Percentiles rank a stretch among this genome's conserved stretches.
Evolutionary conservation across 2,113 vertebrate species (phyloP).

Genomic region (Leucoraja erinaceus): DNA sequence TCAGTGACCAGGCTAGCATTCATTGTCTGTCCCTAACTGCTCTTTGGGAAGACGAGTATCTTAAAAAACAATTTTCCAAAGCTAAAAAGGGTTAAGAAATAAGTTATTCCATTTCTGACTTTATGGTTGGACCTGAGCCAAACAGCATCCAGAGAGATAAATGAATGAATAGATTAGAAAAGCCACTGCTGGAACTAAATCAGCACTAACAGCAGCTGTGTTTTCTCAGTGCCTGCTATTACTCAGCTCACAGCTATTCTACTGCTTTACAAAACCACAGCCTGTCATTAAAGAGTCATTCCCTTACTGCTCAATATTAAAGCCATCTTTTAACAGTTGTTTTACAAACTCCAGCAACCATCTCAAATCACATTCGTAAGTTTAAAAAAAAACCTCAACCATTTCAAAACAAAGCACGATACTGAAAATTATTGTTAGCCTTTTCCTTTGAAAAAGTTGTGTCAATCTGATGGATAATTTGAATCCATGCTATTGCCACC

Average conservation of each 20-base stretch:
- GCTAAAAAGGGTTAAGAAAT: slow-evolving; percentile 29
- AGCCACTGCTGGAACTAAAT: slow-evolving; percentile 39
- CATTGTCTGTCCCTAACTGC: no score
- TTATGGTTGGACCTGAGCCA: slow-evolving; percentile 44
- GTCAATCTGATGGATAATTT: background rate
- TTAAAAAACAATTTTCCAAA: background rate
- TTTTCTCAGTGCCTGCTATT: slow-evolving; percentile 37
- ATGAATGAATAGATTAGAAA: slow-evolving; percentile 45
- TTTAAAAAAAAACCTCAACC: slow-evolving; percentile 13
- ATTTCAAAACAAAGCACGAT: slow-evolving; percentile 22
- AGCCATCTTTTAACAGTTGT: slow-evolving; percentile 36
- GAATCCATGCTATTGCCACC: background rate
- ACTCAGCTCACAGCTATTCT: slow-evolving; percentile 39
- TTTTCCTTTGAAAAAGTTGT: background rate
- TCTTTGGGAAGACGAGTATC: no score
- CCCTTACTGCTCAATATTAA: slow-evolving; percentile 36
- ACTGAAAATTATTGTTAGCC: slow-evolving; percentile 2
- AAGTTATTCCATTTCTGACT: slow-evolving; percentile 43
- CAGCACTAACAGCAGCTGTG: slow-evolving; percentile 31
- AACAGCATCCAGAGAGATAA: slow-evolving; percentile 47
- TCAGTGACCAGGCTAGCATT: no score
- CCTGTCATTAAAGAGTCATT: slow-evolving; percentile 34
- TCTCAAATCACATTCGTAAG: slow-evolving; percentile 13
- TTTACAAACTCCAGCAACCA: slow-evolving; percentile 37
- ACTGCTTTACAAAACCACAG: slow-evolving; percentile 36